A percentile compares a stretch with the other conserved stretches of the same genome.
Conservation (phyloP, 2,888 invertebrate species). For the Helobdella robusta region DNA sequence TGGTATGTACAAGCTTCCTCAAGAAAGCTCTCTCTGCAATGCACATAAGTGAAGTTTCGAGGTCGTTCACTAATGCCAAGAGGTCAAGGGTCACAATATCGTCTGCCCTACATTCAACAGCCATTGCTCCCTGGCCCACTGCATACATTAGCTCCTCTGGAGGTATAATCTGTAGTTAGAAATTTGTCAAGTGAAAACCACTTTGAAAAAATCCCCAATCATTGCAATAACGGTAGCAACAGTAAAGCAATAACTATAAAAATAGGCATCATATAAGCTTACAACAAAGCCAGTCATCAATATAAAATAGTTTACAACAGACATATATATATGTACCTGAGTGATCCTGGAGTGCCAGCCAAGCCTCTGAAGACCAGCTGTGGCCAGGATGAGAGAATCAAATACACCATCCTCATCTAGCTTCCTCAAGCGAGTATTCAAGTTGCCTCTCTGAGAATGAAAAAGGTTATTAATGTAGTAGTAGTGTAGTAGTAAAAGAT, state of each 20-base stretch:
- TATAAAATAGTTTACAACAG: no score
- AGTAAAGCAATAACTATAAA: no score
- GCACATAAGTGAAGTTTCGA: conserved; percentile 67
- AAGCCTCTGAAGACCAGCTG: conserved; percentile 79
- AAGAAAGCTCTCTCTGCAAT: conserved; percentile 82
- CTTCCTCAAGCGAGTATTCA: conserved; percentile 82
- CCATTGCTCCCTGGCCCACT: conserved; percentile 88
- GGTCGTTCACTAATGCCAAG: conserved; percentile 66
- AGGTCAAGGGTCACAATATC: conserved; percentile 62
- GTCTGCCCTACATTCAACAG: conserved; percentile 74
- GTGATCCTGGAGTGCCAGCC: conserved; percentile 73
- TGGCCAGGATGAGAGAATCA: conserved; percentile 75
- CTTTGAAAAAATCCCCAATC: no score
- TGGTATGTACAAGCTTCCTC: conserved; percentile 61
- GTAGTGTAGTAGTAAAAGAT: no score
- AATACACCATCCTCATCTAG: conserved; percentile 60
- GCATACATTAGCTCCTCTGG: conserved; percentile 74
- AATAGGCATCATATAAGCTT: no score
- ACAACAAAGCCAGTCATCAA: no score
- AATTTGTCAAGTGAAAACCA: no score
- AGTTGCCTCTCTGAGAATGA: conserved; percentile 78
- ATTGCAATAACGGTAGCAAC: no score
- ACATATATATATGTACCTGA: no score
- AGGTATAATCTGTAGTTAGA: no score
- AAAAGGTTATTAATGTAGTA: no score